These are phyloP conservation scores for Sciaenops ocellatus DNA, from an alignment of 2,797 vertebrate species.

Conservation along the genomic window DNA sequence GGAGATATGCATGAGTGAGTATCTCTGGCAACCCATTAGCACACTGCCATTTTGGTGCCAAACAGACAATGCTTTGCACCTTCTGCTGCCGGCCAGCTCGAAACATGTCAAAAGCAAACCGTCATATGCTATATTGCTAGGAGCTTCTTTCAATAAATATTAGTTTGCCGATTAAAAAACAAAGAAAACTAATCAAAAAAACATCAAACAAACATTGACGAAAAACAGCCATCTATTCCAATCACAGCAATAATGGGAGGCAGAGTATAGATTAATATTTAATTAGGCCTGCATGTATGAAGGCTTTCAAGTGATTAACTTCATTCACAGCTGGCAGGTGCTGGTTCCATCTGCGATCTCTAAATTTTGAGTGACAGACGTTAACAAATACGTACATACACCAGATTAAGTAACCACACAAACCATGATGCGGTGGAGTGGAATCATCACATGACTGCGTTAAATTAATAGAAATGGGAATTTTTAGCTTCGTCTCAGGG, in stretches of 20 bases:
- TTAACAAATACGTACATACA: constrained; percentile 5
- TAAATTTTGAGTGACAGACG: constrained; percentile 6
- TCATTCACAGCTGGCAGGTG: constrained; percentile 39
- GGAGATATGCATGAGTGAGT: neutral
- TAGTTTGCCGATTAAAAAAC: neutral
- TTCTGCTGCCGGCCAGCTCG: constrained; percentile 25
- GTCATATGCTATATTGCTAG: neutral
- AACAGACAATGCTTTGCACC: constrained; percentile 17
- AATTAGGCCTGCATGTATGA: constrained; percentile 27
- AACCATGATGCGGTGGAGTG: neutral
- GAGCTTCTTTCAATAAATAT: neutral
- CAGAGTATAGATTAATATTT: neutral
- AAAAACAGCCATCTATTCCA: neutral
- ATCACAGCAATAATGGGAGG: neutral
- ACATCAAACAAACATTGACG: neutral
- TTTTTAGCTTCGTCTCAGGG: neutral
- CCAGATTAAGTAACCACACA: constrained; percentile 45
- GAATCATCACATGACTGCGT: neutral
- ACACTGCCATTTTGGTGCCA: constrained; percentile 1
- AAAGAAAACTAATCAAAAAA: neutral
- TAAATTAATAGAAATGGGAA: neutral
- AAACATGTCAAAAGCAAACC: constrained; percentile 4
- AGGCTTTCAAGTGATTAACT: constrained; percentile 27
- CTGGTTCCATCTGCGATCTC: constrained; percentile 26
- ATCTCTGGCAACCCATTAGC: constrained; percentile 27